Conservation (phyloP, 2,113 vertebrate species). For the Corythornis cristatus region DNA sequence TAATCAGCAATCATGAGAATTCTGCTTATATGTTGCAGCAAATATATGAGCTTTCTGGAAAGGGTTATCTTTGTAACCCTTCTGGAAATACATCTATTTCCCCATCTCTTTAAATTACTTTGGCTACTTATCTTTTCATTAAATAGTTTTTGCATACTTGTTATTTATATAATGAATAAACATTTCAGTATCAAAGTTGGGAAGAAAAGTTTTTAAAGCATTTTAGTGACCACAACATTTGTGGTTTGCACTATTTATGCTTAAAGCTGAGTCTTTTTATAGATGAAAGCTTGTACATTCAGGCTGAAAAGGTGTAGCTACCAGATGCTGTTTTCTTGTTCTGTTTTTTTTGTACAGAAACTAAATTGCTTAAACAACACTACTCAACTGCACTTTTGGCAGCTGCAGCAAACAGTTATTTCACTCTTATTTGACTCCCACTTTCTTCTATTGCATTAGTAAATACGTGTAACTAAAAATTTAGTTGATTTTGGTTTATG, state of each 20-base stretch:
- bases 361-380: neutral
- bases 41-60: neutral
- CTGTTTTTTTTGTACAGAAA: neutral
- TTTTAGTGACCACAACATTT: neutral
- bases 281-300: neutral
- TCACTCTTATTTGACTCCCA: neutral
- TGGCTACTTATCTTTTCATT: neutral
- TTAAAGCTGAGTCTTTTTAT: neutral
- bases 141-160: neutral
- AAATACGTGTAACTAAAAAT: neutral
- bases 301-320: neutral
- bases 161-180: neutral
- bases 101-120: neutral
- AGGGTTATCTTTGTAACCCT: neutral
- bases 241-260: accelerated
- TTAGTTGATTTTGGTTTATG: neutral
- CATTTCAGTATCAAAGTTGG: neutral
- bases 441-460: neutral
- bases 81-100: neutral
- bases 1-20: neutral
- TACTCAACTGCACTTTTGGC: neutral
- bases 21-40: neutral
- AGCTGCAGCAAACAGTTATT: neutral
- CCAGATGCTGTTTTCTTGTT: neutral
- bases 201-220: neutral